These are phyloP conservation scores for Xylocopa sonorina DNA, from an alignment of 1,140 invertebrate species.

Conservation along the genomic window DNA sequence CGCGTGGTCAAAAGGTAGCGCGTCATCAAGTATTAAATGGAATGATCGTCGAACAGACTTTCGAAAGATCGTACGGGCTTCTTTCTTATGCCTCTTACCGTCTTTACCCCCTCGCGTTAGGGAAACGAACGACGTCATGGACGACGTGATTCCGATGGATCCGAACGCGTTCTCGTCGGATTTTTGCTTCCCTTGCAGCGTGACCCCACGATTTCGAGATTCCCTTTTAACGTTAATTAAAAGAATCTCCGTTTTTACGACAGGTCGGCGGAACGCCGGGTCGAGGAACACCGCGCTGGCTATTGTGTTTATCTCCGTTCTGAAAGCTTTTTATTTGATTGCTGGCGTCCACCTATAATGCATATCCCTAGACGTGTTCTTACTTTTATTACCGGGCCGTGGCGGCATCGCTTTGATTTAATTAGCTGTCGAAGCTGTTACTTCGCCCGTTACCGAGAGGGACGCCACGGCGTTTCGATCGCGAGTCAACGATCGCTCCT, in stretches of 20 bases:
- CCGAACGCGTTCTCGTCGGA: neutral
- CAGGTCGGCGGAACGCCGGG: conserved; percentile 29
- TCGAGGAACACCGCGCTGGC: conserved; percentile 21
- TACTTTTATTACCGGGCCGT: conserved; percentile 79
- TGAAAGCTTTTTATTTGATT: conserved; percentile 78
- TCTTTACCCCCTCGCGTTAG: too few species aligned
- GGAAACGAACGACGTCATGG: neutral
- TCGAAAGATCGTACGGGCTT: too few species aligned
- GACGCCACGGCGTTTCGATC: neutral
- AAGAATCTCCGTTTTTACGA: conserved; percentile 45
- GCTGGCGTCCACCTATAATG: conserved; percentile 76
- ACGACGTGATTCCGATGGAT: neutral
- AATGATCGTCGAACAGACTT: neutral
- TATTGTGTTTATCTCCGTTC: conserved; percentile 53
- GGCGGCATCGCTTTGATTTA: conserved; percentile 80
- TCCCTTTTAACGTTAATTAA: conserved; percentile 47
- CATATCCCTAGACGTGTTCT: conserved; percentile 74
- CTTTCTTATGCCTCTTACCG: too few species aligned
- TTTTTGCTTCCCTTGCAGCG: neutral
- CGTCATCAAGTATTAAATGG: neutral
- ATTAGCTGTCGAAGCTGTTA: conserved; percentile 76
- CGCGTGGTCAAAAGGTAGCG: neutral
- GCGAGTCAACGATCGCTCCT: neutral
- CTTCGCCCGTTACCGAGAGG: conserved; percentile 49
- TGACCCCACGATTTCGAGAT: conserved; percentile 10